Evolutionary conservation across 2,888 invertebrate genomes (phyloP), one percentile per base, ranked within the genome.

Genomic region (Callyntrura guangdongensis): DNA sequence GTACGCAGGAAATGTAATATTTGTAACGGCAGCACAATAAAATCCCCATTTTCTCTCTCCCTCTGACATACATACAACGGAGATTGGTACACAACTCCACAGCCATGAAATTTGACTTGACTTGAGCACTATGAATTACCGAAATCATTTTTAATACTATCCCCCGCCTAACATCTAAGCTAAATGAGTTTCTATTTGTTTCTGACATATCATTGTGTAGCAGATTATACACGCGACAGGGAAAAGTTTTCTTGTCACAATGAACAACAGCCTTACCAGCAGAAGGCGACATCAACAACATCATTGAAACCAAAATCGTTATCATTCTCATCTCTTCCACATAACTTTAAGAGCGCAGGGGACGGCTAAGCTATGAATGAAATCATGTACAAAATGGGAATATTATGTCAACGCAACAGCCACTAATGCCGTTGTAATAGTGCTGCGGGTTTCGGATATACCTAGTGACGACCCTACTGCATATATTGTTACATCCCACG

Each of bases 191-290:
- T 17, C 17, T 74, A 20, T 3, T 47, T 74, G 72, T 17, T 74
- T 11, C 72, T 74, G 72, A 74, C 72, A 74, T 49, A 14, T 27
- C 67, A 47, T 74, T 47, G 45, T 47, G 45, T 47, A 47, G 45
- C 47, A 47, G 47, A 74, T 74, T 74, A 47, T 14, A 47, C 47
- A 64, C 22, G 17, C 20, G 53, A 20, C 36, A 36, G 72, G 47
- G 17, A 74, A 74, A 74, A 74, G 47, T 45, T 74, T 74, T 3
- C 53, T 47, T 47, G 72, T 74, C 72, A 74, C 47, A 0, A 9
- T 0, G 22, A 47, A 74, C 72, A 74, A 74, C 47, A 74, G 22
- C 22, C 6, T 6, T 36, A 36, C 36, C 36, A 69, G 69, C 17
- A 17, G 36, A 36, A 36, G 36, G 45, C 17, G 45, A 45, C 36